phyloP scores from a whole-genome alignment of 2,113 vertebrate species.

The Atractosteus spatula region DNA sequence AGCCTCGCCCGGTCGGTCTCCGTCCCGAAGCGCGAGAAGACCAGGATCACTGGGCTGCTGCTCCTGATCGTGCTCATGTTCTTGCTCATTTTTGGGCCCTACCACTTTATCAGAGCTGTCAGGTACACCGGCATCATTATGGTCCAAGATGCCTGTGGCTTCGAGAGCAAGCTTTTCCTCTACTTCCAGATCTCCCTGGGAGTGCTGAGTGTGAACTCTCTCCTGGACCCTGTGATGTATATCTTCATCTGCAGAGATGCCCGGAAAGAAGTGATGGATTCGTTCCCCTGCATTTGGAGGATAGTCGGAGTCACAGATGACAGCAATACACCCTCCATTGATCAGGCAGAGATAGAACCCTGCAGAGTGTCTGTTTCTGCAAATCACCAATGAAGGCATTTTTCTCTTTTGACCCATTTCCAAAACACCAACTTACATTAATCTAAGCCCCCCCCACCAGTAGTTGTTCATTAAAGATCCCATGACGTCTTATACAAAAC shows the following conservation, averaged over 20 bases:
- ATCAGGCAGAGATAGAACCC: too few species aligned
- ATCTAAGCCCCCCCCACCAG: too few species aligned
- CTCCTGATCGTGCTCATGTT: conserved; percentile 15
- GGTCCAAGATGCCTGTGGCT: background rate
- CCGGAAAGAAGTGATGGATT: background rate
- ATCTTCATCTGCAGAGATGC: conserved; percentile 18
- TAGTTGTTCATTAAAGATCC: too few species aligned
- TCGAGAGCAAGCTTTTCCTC: background rate
- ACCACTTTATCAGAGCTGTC: conserved; percentile 13
- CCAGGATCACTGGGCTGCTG: conserved; percentile 21
- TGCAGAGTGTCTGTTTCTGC: too few species aligned
- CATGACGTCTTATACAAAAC: too few species aligned
- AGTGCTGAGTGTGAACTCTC: conserved; percentile 22
- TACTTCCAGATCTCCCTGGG: conserved; percentile 7
- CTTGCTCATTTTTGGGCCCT: conserved; percentile 21
- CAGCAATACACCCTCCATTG: too few species aligned
- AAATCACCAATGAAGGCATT: too few species aligned
- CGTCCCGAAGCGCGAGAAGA: conserved; percentile 6
- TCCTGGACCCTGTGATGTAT: conserved; percentile 28
- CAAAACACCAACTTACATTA: too few species aligned
- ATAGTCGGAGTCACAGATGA: too few species aligned
- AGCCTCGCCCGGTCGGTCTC: conserved; percentile 8
- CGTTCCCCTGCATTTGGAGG: background rate
- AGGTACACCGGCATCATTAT: conserved; percentile 1
- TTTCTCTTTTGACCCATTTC: too few species aligned